These are phyloP conservation scores for Gymnopithys bicolor DNA, from an alignment of 2,797 vertebrate species.

Conservation along the genomic window DNA sequence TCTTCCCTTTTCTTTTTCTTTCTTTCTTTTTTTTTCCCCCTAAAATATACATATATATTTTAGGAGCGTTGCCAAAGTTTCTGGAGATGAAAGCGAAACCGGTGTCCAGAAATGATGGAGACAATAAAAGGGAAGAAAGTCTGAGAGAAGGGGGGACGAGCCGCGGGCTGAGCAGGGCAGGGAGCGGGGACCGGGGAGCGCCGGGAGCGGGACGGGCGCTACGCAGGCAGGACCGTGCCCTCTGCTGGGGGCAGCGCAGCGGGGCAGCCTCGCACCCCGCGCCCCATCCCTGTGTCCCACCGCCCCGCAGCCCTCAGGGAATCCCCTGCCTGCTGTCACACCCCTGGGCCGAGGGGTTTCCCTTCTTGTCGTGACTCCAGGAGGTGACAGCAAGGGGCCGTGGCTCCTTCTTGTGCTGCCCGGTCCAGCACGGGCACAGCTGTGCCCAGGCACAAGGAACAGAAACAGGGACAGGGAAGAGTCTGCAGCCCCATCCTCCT, in stretches of 20 bases:
- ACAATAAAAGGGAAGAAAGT: slow-evolving; percentile 43
- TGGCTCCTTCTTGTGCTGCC: not conserved
- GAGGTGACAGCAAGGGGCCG: rapidly evolving
- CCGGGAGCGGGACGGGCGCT: not conserved
- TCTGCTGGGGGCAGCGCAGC: slow-evolving; percentile 1
- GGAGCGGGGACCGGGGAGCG: not conserved
- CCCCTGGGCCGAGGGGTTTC: rapidly evolving
- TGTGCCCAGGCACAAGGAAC: not conserved
- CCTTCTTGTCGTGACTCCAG: not conserved
- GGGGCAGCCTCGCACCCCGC: rapidly evolving
- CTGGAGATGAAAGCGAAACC: slow-evolving; percentile 66
- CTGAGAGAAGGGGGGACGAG: not conserved
- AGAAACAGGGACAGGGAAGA: not conserved
- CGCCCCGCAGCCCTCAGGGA: rapidly evolving
- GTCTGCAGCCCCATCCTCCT: not conserved
- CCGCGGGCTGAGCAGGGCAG: not conserved
- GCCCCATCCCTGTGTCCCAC: rapidly evolving
- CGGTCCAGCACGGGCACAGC: rapidly evolving
- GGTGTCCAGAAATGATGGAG: slow-evolving; percentile 63
- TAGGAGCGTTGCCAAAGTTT: slow-evolving; percentile 63
- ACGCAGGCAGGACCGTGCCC: not conserved
- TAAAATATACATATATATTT: slow-evolving; percentile 19
- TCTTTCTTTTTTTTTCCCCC: not conserved
- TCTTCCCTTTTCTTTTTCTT: not conserved
- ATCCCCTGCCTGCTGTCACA: not conserved